phyloP scores from a whole-genome alignment of 2,797 vertebrate genomes.

The Ciconia nigra region DNA sequence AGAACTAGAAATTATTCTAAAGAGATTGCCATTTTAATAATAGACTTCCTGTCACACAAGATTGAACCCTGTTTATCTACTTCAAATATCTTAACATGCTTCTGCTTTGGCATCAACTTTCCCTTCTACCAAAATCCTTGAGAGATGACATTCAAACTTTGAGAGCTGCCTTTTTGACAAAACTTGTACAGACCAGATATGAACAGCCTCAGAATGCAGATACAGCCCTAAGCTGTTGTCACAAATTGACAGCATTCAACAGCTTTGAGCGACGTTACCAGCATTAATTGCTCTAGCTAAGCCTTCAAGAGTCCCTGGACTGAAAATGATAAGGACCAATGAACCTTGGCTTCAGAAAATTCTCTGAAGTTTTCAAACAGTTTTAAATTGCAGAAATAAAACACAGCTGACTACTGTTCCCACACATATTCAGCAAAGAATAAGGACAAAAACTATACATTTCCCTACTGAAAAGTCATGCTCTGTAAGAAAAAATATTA shows the following conservation, averaged over 20 bases:
- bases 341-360: neutral
- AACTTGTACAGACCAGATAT: neutral
- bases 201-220: neutral
- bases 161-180: neutral
- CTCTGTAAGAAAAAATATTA: neutral
- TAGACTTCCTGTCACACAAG: constrained; percentile 11
- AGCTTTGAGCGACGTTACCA: neutral
- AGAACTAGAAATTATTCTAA: neutral
- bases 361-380: neutral
- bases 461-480: neutral
- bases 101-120: neutral
- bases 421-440: neutral
- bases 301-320: neutral
- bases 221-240: neutral
- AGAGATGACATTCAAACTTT: neutral
- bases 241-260: neutral
- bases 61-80: constrained; percentile 17
- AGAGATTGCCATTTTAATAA: constrained; percentile 28
- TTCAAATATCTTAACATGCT: neutral
- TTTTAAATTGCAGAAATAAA: neutral
- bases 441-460: neutral
- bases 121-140: neutral
- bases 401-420: neutral
- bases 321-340: neutral
- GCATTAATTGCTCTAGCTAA: neutral